Conservation (phyloP, 2,888 invertebrate species). For the Caprella mutica region DNA sequence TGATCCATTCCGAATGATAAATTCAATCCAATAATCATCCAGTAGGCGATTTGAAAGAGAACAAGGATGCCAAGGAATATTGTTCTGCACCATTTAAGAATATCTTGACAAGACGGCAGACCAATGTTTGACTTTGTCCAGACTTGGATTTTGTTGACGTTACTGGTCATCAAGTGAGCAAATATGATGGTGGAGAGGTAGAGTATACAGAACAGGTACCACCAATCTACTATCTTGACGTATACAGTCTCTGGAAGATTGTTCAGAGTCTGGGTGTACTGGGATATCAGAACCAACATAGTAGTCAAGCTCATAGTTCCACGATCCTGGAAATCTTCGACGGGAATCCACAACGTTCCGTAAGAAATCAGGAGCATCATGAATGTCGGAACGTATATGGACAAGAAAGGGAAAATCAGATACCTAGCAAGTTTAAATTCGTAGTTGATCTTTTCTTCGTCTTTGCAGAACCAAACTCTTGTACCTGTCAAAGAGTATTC, state of each 20-base stretch:
- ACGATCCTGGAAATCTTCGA: constrained; percentile 19
- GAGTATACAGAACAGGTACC: constrained; percentile 22
- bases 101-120: too few species aligned
- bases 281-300: constrained; percentile 18
- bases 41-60: too few species aligned
- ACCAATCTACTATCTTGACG: constrained; percentile 18
- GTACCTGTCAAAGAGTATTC: constrained; percentile 3
- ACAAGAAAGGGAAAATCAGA: too few species aligned
- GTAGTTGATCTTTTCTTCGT: too few species aligned
- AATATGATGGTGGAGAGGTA: constrained; percentile 19
- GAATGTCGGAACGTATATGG: constrained; percentile 15
- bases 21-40: too few species aligned
- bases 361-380: constrained; percentile 14
- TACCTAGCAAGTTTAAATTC: too few species aligned
- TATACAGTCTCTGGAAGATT: constrained; percentile 17
- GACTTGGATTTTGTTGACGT: not conserved
- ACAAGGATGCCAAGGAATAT: too few species aligned
- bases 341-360: constrained; percentile 9
- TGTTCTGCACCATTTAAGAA: too few species aligned
- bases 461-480: too few species aligned
- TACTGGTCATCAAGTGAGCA: constrained; percentile 8
- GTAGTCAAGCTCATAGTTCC: constrained; percentile 24
- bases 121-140: too few species aligned
- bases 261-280: constrained; percentile 15
- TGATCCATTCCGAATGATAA: too few species aligned